phyloP scores from a whole-genome alignment of 2,797 vertebrate genomes.

The Macroramphosus scolopax region DNA sequence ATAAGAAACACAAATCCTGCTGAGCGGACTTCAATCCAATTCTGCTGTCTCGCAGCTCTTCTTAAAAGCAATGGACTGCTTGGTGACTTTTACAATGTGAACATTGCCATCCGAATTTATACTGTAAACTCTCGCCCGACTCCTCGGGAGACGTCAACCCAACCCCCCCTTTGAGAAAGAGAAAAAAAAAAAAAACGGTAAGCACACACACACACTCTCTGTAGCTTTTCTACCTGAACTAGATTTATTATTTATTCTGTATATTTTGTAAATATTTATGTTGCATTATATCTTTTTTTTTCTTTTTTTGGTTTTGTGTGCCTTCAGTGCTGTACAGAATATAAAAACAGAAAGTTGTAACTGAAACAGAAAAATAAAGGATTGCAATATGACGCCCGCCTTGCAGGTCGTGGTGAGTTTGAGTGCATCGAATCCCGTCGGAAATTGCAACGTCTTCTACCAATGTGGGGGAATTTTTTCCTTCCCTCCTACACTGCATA shows the following conservation, averaged over 20 bases:
- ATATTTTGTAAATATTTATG: slow-evolving; percentile 94
- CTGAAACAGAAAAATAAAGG: slow-evolving; percentile 77
- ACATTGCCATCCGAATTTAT: slow-evolving; percentile 36
- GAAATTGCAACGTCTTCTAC: too few relatives aligned
- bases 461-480: too few relatives aligned
- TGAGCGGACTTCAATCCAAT: slow-evolving; percentile 19
- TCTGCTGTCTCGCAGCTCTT: slow-evolving; percentile 10
- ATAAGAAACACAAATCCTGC: slow-evolving; percentile 8
- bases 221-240: slow-evolving; percentile 84
- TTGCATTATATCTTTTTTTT: slow-evolving; percentile 74
- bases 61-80: slow-evolving; percentile 26
- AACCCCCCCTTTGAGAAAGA: too few relatives aligned
- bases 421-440: not conserved
- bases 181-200: too few relatives aligned
- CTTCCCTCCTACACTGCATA: too few relatives aligned
- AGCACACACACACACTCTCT: slow-evolving; percentile 77
- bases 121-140: slow-evolving; percentile 14
- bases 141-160: slow-evolving; percentile 34
- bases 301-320: slow-evolving; percentile 86
- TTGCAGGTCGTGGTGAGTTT: not conserved
- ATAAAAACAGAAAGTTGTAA: slow-evolving; percentile 74
- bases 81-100: slow-evolving; percentile 30
- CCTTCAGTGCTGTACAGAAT: slow-evolving; percentile 87
- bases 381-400: slow-evolving; percentile 54
- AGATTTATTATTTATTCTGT: slow-evolving; percentile 97